Evolutionary conservation across 2,797 vertebrate species (phyloP).

Genomic region (Gallinago solitaria): DNA sequence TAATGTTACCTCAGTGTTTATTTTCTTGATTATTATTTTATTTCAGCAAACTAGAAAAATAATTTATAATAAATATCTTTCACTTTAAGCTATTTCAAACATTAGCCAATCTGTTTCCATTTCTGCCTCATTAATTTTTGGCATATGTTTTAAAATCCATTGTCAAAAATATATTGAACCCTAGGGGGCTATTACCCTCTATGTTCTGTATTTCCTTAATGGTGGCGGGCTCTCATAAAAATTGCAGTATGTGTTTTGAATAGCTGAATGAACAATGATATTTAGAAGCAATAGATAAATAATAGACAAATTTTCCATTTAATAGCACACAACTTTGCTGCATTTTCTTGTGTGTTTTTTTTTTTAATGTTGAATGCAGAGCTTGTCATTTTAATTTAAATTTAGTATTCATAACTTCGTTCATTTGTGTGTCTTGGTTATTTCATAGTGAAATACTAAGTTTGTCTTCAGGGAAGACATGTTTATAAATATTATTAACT

Average conservation of each 20-base stretch:
- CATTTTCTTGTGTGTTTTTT: fast-evolving
- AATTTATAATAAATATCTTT: background rate
- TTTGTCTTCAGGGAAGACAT: background rate
- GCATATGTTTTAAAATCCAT: background rate
- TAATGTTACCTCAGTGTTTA: background rate
- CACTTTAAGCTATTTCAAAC: background rate
- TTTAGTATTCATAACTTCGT: background rate
- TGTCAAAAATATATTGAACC: background rate
- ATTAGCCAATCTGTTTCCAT: background rate
- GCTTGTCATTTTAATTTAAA: background rate
- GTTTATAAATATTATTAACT: background rate
- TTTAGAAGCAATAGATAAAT: background rate
- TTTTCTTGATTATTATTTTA: background rate
- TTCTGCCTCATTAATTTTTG: constrained; percentile 36
- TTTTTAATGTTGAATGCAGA: background rate
- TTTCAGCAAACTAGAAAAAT: background rate
- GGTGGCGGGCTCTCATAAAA: background rate
- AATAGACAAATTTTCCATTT: background rate
- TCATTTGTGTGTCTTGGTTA: background rate
- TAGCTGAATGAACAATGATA: background rate
- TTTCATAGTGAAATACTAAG: background rate
- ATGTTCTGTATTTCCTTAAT: background rate
- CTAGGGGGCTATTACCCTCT: background rate
- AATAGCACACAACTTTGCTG: background rate
- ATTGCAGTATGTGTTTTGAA: background rate